Base-by-base conservation (phyloP, 1,140 invertebrate genomes). In the Dendroctonus valens region DNA sequence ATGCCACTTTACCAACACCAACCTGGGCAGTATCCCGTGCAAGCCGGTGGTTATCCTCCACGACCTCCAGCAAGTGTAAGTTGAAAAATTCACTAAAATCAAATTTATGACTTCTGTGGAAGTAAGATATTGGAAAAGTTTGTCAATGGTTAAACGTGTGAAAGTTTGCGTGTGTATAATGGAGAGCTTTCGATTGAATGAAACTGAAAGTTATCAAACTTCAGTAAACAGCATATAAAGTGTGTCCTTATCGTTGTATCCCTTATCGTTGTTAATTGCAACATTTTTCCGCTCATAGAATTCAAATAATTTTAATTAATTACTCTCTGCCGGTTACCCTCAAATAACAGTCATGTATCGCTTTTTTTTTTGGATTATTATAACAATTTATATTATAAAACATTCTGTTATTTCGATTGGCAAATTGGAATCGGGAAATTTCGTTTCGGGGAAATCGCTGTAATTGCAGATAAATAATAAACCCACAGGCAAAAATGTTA, bases 1-100 rank as follows among this genome's bases (percentile, higher is more conserved):
- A 80, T 83, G 74, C 75, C 81, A 26, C 75, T 81, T 39, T 85
- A 83, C 65, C 82, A 83, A 69, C 77, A 80, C 54, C 82, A 83
- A 71, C 61, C 67, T 48, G 67, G 64, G 3, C 84, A 85, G 73
- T 85, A 85, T 76, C 79, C 81, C 60, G 83, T 83, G 79, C 79
- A 79, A 76, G 37, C 58, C 46, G 74, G 67, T 54, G 74, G 69
- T 79, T 87, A 86, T 73, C 79, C 83, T 64, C 81, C 84, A 59
- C 79, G 84, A 62, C 81, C 84, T 11, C 82, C 83, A 68, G 81
- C 76, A 49, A 76, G 74, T 64, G 69, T 75, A 44, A 76, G 68
- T 79, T 77, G 12, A 46, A 39, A 11, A 5, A 41, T 41, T 55
- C 9, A n/a, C 7, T 5, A 41, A 55, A 41, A 39, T n/a, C 53